These are phyloP conservation scores for Penelope pileata DNA, from an alignment of 2,113 vertebrate genomes.

Conservation along the genomic window DNA sequence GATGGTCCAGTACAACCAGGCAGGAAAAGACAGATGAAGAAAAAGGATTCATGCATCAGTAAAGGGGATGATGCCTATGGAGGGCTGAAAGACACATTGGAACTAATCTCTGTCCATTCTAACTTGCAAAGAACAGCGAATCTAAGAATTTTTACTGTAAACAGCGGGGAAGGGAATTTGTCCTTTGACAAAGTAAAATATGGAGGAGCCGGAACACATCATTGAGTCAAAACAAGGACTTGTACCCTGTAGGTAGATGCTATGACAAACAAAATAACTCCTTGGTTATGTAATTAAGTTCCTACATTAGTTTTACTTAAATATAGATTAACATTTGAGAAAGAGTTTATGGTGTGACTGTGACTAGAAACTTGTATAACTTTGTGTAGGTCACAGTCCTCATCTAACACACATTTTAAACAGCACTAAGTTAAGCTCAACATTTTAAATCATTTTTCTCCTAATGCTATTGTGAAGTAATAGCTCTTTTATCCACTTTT, in stretches of 20 bases:
- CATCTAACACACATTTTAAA: not conserved
- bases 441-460: not conserved
- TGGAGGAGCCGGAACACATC: not conserved
- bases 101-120: not conserved
- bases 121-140: not conserved
- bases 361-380: not conserved
- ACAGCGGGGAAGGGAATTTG: not conserved
- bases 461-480: constrained; percentile 3
- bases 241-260: not conserved
- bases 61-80: not conserved
- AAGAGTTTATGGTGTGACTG: not conserved
- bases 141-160: not conserved
- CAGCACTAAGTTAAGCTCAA: not conserved
- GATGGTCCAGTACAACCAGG: not conserved
- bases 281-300: not conserved
- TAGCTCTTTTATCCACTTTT: constrained; percentile 35
- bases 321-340: not conserved
- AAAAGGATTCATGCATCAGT: not conserved
- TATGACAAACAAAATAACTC: not conserved
- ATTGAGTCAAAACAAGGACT: not conserved
- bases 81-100: not conserved
- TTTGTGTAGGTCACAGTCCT: not conserved
- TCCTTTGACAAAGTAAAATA: not conserved
- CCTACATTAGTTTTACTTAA: not conserved
- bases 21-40: not conserved